phyloP scores from a whole-genome alignment of 2,888 invertebrate species.

The Cryptus armator region DNA sequence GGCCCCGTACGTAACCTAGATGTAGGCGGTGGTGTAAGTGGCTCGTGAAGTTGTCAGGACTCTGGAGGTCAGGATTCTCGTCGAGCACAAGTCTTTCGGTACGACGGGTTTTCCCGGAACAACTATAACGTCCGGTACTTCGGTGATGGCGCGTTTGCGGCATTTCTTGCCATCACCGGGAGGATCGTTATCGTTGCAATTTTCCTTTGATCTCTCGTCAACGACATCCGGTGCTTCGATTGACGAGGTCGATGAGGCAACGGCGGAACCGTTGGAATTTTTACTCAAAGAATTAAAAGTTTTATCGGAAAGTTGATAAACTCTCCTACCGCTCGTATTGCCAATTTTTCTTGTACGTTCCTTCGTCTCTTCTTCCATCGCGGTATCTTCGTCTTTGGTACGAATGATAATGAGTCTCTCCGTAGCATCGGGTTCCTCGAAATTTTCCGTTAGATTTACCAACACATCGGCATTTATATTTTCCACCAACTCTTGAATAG shows the following conservation, averaged over 20 bases:
- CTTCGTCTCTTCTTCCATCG: background rate
- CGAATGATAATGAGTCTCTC: slow-evolving; percentile 50
- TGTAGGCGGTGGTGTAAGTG: slow-evolving; percentile 84
- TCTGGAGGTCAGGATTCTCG: slow-evolving; percentile 81
- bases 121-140: slow-evolving; percentile 80
- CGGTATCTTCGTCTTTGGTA: background rate
- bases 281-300: slow-evolving; percentile 7
- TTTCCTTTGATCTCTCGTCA: slow-evolving; percentile 47
- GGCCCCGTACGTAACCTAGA: slow-evolving; percentile 78
- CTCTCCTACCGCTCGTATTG: background rate
- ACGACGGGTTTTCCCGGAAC: slow-evolving; percentile 76
- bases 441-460: slow-evolving; percentile 10
- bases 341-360: slow-evolving; percentile 24
- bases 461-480: slow-evolving; percentile 27
- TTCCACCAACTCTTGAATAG: slow-evolving; percentile 23
- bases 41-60: slow-evolving; percentile 82
- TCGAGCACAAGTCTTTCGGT: slow-evolving; percentile 81
- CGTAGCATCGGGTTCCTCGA: slow-evolving; percentile 33
- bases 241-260: slow-evolving; percentile 7
- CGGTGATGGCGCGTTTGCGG: slow-evolving; percentile 74
- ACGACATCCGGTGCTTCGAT: slow-evolving; percentile 59
- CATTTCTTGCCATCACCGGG: slow-evolving; percentile 25
- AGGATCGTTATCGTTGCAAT: background rate
- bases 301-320: slow-evolving; percentile 10
- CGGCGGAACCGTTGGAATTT: slow-evolving; percentile 17